These are phyloP conservation scores for Folsomia manolachei DNA, from an alignment of 2,888 invertebrate species.

Conservation along the genomic window DNA sequence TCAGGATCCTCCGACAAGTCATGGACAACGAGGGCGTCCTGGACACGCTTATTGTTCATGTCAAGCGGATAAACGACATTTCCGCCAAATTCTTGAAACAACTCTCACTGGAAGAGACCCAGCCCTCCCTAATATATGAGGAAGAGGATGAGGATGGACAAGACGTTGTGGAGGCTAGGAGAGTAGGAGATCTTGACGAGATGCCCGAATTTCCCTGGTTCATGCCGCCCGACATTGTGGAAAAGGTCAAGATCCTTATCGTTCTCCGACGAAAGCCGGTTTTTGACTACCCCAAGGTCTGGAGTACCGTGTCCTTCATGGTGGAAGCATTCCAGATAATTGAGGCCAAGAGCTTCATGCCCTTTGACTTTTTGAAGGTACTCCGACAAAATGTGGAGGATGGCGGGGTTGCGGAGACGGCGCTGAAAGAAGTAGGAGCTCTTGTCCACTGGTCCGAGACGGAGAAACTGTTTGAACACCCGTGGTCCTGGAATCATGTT, in stretches of 20 bases:
- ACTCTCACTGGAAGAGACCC: not conserved
- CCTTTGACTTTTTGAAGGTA: constrained; percentile 14
- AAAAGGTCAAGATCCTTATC: constrained; percentile 6
- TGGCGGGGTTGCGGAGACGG: not conserved
- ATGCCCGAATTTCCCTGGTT: not conserved
- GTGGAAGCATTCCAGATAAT: constrained; percentile 10
- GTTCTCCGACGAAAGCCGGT: not conserved
- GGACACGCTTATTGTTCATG: not conserved
- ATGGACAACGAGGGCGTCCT: not conserved
- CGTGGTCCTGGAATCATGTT: constrained; percentile 9
- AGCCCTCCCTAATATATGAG: not conserved
- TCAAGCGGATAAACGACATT: not conserved
- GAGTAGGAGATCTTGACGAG: not conserved
- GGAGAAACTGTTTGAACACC: not conserved
- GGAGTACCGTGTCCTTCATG: not conserved
- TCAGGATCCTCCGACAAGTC: constrained; percentile 4
- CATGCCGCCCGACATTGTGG: constrained; percentile 11
- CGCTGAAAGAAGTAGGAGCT: not conserved
- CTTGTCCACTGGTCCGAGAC: constrained; percentile 17
- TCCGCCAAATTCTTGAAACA: not conserved
- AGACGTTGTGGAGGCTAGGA: not conserved
- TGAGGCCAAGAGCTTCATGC: not conserved
- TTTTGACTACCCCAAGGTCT: not conserved
- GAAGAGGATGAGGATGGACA: not conserved
- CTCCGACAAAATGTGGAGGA: not conserved